These are phyloP conservation scores for Nemurella pictetii DNA, from an alignment of 2,888 invertebrate genomes.

Conservation along the genomic window DNA sequence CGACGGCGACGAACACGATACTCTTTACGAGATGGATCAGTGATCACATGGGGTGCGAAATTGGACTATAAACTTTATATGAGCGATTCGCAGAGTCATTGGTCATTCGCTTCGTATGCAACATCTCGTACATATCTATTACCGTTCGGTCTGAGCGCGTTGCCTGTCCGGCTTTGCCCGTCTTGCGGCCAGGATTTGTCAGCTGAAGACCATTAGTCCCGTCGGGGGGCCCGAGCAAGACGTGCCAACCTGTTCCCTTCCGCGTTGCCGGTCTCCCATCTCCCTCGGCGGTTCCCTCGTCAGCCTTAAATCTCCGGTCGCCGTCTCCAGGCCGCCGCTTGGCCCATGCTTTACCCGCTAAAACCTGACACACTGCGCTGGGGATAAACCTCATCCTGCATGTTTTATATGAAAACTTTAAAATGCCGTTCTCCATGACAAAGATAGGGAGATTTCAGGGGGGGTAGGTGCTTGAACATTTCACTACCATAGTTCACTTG, in stretches of 20 bases:
- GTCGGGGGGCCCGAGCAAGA: neutral
- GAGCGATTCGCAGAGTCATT: neutral
- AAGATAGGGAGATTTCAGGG: neutral
- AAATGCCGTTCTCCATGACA: neutral
- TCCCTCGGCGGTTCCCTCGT: too few relatives aligned
- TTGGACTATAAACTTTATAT: neutral
- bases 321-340: neutral
- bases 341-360: neutral
- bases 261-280: neutral
- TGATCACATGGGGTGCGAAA: neutral
- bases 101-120: neutral
- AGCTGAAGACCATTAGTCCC: neutral
- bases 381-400: neutral
- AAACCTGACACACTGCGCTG: neutral
- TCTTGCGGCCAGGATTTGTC: neutral
- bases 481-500: neutral
- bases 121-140: too few relatives aligned
- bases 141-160: too few relatives aligned
- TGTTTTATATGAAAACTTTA: conserved; percentile 16
- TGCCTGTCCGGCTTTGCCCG: neutral
- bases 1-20: neutral
- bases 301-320: neutral
- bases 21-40: too few relatives aligned
- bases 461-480: neutral
- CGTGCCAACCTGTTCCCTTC: neutral